Evolutionary conservation across 1,140 invertebrate species (phyloP), one percentile per base, ranked within the genome.

Genomic region (Saxidomus purpurata): DNA sequence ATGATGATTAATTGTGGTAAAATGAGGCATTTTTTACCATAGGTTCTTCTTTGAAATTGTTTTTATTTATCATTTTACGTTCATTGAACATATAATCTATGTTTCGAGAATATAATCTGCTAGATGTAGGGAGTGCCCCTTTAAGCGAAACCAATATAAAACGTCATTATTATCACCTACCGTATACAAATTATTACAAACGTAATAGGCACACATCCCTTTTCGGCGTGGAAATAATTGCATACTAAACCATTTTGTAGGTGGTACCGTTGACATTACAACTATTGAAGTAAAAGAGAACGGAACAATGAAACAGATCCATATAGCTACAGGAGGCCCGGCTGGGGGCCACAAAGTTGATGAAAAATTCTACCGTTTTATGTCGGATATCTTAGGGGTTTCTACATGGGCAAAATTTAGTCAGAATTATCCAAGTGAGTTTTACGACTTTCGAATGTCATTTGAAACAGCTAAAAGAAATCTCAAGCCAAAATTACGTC

Each of bases 251-350:
- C 9, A 25, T 25, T 63, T 59, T 61, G 15, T 17, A 81, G 77
- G 77, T 6, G 77, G 77, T 4, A 81, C 77, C 59, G 77, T 81
- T 31, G 77, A 81, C 40, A 81, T 81, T 19, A 81, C 77, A 52
- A 81, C 77, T 17, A 55, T 81, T 19, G 11, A 40, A 28, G 55
- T 81, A 13, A 34, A 61, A 2, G 22, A 31, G 59, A 31, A 81
- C 28, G 77, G 77, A 31, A 81, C 77, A 6, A 81, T 81, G 77
- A 36, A 59, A 22, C 77, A 81, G n/a, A 40, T 81, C 2, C 77
- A 81, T 31, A 81, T 81, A 49, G 25, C 77, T 15, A 43, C 15
- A 31, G 77, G 77, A 3, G 77, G 77, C 1, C 77, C 77, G 22
- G 49, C 49, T 4, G 77, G 77, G 19, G 77, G 77, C 38, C 28